A percentile compares a stretch with the other conserved stretches of the same genome.
Conservation (phyloP, 1,140 invertebrate species). For the Trichoplusia ni region DNA sequence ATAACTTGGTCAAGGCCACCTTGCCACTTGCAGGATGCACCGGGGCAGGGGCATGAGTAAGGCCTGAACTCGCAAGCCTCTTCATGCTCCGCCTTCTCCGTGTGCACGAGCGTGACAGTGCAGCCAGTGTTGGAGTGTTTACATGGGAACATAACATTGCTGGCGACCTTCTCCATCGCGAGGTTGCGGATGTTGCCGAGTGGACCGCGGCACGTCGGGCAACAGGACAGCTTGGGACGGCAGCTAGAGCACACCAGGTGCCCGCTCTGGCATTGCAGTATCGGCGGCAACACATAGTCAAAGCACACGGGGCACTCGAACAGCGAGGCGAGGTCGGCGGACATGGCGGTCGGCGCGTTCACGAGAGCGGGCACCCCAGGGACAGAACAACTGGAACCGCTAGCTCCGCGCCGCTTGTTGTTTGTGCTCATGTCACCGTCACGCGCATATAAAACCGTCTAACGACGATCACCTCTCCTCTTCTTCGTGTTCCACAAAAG, state of each 20-base stretch:
- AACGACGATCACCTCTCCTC: constrained; percentile 52
- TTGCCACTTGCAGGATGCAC: constrained; percentile 99
- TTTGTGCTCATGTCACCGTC: constrained; percentile 80
- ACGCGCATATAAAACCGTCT: constrained; percentile 68
- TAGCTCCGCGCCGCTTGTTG: constrained; percentile 76
- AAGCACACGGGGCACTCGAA: constrained; percentile 99
- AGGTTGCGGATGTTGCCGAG: constrained; percentile 98
- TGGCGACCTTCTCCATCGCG: constrained; percentile 99
- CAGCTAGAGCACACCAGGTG: constrained; percentile 97
- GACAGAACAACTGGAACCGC: constrained; percentile 78
- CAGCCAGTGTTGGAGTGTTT: constrained; percentile 99
- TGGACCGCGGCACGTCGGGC: constrained; percentile 98
- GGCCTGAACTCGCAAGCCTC: constrained; percentile 98
- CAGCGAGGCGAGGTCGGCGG: constrained; percentile 94
- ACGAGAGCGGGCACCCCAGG: constrained; percentile 73
- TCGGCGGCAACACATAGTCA: constrained; percentile 99
- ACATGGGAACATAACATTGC: constrained; percentile 99
- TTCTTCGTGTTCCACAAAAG: constrained; percentile 30
- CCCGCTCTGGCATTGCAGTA: constrained; percentile 93
- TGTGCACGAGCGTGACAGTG: constrained; percentile 94
- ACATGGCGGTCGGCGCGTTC: constrained; percentile 83
- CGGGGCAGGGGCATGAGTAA: constrained; percentile 98
- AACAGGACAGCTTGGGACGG: constrained; percentile 97
- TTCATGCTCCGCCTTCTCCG: constrained; percentile 99
- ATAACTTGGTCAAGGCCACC: constrained; percentile 97